Conservation (phyloP, 2,797 vertebrate species). For the Glyptemys insculpta region DNA sequence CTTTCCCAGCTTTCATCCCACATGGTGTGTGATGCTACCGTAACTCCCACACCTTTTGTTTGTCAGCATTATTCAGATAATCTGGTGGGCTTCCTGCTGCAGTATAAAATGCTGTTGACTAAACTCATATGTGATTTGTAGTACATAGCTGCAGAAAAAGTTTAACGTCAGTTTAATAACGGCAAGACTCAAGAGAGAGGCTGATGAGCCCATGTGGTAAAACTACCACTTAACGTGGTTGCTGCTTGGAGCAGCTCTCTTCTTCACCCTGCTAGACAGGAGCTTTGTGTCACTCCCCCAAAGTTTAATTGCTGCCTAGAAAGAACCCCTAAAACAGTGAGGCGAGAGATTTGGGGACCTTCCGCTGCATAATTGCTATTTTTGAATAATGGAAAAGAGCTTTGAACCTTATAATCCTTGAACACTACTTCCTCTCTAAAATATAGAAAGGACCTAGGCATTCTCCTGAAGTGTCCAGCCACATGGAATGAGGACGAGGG, state of each 20-base stretch:
- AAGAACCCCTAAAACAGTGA: background rate
- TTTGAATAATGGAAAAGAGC: background rate
- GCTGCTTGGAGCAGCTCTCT: background rate
- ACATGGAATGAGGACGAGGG: too few relatives aligned
- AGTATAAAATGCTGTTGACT: background rate
- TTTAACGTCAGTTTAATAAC: background rate
- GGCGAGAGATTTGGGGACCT: background rate
- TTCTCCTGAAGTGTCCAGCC: too few relatives aligned
- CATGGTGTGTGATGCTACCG: too few relatives aligned
- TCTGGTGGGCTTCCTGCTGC: too few relatives aligned
- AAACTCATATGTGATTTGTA: background rate
- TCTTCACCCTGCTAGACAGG: background rate
- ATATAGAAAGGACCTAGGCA: too few relatives aligned
- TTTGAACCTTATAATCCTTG: background rate
- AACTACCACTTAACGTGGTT: background rate
- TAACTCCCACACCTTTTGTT: too few relatives aligned
- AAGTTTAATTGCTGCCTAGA: background rate
- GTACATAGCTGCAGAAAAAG: background rate
- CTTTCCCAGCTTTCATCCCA: too few relatives aligned
- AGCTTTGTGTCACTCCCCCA: background rate
- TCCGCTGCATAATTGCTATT: background rate
- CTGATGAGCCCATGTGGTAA: background rate
- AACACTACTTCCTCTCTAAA: background rate
- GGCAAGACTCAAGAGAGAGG: background rate
- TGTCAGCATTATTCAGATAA: too few relatives aligned